Percentiles rank a stretch among this genome's conserved stretches.
Evolutionary conservation across 2,888 invertebrate genomes (phyloP).

Genomic region (Oasisia sp.): DNA sequence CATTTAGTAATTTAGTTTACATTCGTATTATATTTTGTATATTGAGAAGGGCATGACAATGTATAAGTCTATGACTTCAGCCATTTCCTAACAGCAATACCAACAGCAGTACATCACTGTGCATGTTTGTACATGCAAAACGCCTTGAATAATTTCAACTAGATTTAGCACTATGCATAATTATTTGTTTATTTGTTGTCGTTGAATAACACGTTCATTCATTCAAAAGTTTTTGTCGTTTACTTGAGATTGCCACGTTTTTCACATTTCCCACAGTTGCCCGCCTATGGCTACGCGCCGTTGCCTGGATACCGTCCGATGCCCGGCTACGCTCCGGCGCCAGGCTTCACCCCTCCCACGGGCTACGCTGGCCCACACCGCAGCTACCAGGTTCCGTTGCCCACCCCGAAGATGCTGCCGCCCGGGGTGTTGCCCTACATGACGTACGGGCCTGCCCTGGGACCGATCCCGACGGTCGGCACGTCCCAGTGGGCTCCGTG

Average conservation of each 20-base stretch:
- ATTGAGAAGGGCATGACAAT: too few species aligned
- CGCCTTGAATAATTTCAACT: too few species aligned
- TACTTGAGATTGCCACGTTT: background rate
- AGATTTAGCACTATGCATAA: too few species aligned
- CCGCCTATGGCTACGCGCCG: background rate
- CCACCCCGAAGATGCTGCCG: constrained; percentile 10
- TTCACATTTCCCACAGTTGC: background rate
- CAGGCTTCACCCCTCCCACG: background rate
- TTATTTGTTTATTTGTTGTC: too few species aligned
- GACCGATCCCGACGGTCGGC: background rate
- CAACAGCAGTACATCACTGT: too few species aligned
- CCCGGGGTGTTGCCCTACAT: background rate
- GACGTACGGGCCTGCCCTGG: background rate
- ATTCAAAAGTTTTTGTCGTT: too few species aligned
- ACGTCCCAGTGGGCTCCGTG: background rate
- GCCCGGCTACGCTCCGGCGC: background rate
- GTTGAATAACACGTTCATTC: too few species aligned
- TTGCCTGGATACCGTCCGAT: background rate
- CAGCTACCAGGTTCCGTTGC: background rate
- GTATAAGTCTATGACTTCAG: too few species aligned
- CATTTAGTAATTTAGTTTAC: too few species aligned
- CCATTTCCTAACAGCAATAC: too few species aligned
- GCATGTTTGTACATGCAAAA: too few species aligned
- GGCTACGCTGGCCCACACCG: background rate
- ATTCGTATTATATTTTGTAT: too few species aligned